Evolutionary conservation across 2,888 invertebrate genomes (phyloP), one percentile per base, ranked within the genome.

Genomic region (Melinaea menophilus): DNA sequence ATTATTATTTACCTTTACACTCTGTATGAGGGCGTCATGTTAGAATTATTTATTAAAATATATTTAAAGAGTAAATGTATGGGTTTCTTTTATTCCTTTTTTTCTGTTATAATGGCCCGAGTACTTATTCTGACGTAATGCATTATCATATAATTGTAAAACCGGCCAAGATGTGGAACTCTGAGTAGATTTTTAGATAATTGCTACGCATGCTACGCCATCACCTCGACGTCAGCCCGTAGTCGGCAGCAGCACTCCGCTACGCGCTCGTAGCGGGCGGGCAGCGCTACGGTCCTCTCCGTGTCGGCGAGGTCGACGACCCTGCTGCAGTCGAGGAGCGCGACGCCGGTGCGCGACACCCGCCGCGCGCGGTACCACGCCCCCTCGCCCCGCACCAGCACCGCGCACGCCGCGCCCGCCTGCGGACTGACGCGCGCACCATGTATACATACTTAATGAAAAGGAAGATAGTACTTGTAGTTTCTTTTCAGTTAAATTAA

Each of bases 291-390:
- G 66, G 76, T 71, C 37, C 68, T 64, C 58, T 72, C 76, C 1
- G 59, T 48, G 0, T 62, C n/a, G 0, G 58, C 13, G 3, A 79
- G 31, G 0, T 72, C 1, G 3, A 75, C 74, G 0, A 84, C 12
- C 7, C 64, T 73, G 48, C 77, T 71, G 46, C 72, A 68, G 79
- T 90, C 90, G 0, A 90, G 45, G 2, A 90, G 71, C 0, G 85
- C 87, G 0, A 79, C 76, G 0, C 63, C 56, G 0, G 69, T 59
- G 1, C 71, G 37, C 7, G 68, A 65, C 3, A 89, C 75, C 33
- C 77, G 73, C 0, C 87, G 79, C 0, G 85, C 89, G 47, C 90
- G 79, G 76, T 88, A 90, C 86, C 88, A 90, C 0, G 76, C 81
- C 4, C 72, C 74, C 63, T 89, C 89, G 0, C 72, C 73, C 0